These are phyloP conservation scores for Cyrtorhinus lividipennis DNA, from an alignment of 1,140 invertebrate genomes.

Conservation along the genomic window DNA sequence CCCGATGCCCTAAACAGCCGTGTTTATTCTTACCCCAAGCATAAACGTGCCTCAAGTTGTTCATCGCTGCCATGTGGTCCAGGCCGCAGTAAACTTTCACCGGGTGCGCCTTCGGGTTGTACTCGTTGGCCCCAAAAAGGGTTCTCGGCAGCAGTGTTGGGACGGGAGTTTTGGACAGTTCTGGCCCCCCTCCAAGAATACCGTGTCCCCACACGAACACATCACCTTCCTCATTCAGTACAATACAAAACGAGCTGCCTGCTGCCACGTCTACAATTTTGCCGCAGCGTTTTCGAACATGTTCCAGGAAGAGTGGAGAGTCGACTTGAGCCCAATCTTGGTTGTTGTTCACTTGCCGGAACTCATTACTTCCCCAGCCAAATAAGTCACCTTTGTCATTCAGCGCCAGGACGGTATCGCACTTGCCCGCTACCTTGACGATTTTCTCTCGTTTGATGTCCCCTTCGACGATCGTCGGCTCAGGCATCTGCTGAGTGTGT, in stretches of 20 bases:
- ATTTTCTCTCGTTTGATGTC: constrained; percentile 74
- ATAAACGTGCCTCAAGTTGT: constrained; percentile 63
- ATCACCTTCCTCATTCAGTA: constrained; percentile 63
- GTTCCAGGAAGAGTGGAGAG: neutral
- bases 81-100: constrained; percentile 54
- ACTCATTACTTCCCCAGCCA: constrained; percentile 96
- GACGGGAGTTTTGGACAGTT: constrained; percentile 42
- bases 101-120: constrained; percentile 52
- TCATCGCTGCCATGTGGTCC: constrained; percentile 65
- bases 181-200: constrained; percentile 73
- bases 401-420: constrained; percentile 78
- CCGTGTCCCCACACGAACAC: constrained; percentile 91
- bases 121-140: constrained; percentile 73
- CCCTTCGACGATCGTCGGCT: constrained; percentile 51
- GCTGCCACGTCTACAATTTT: constrained; percentile 66
- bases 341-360: constrained; percentile 54
- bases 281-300: constrained; percentile 32
- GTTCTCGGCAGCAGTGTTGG: constrained; percentile 60
- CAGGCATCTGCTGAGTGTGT: constrained; percentile 38
- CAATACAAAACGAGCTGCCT: constrained; percentile 73
- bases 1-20: constrained; percentile 69
- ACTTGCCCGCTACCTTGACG: constrained; percentile 58
- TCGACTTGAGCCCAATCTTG: constrained; percentile 43
- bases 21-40: constrained; percentile 80
- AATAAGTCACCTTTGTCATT: constrained; percentile 86